Base-by-base conservation (phyloP, 2,113 vertebrate species). In the Alosa alosa region DNA sequence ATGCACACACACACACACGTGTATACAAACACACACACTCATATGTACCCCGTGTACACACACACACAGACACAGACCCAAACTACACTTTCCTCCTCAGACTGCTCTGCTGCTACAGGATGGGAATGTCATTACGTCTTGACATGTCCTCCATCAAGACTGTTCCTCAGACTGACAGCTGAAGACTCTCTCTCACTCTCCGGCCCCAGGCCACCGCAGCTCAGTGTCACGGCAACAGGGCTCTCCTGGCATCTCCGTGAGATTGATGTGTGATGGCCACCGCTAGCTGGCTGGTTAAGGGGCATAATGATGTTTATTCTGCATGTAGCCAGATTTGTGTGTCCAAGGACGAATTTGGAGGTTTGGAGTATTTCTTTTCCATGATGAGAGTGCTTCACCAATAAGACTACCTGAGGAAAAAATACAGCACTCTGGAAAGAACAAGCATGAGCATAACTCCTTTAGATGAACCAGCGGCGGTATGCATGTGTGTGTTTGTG, bases 61-160 rank as follows among this genome's bases (percentile, higher is more conserved):
- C 8, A 36, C 64, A 36, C 64, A 31, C 25, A 72, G 25, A 36
- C 64, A 72, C 64, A 72, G 9, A 72, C 64, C 31, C 25, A 78
- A 31, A 31, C 72, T 78, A 31, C 25, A 68, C 55, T 60, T 60
- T 60, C 4, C 72, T 78, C 31, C 72, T 78, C 31, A 78, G 72
- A 50, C 68, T 46, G 82, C 83, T 86, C 45, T 82, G 20, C 44
- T 41, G 45, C 75, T 39, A 20, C 87, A 60, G 75, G 64, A 85
- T 25, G 81, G 84, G 82, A 72, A 68, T 50, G 25, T 81, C 87
- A 88, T 88, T 88, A 88, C 13, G 8, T 11, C 52, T 41, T 55
- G 31, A 44, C 47, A 18, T 81, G 82, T 86, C 72, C 68, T 64
- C 75, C 45, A 82, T 78, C 82, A 81, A 0, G 18, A 52, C 44